Evolutionary conservation across 2,113 vertebrate genomes (phyloP).

Genomic region (Carassius carassius): DNA sequence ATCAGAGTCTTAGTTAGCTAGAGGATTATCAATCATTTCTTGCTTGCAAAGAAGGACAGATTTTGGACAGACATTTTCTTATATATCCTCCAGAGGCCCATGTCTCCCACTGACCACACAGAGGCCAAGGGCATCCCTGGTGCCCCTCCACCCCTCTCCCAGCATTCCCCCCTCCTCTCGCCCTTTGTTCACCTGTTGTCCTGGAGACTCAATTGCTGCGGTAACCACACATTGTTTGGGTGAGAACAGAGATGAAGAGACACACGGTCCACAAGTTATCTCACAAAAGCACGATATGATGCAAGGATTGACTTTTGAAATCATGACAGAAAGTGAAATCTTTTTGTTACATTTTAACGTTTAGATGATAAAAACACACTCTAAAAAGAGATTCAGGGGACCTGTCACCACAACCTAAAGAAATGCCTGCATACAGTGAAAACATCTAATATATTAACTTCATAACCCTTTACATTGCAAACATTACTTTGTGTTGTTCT

Average conservation of each 20-base stretch:
- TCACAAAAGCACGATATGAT: constrained; percentile 39
- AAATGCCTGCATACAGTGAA: not conserved
- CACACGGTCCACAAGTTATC: constrained; percentile 61
- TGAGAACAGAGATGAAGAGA: constrained; percentile 70
- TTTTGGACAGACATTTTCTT: constrained; percentile 60
- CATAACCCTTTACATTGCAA: not conserved
- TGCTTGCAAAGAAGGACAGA: constrained; percentile 60
- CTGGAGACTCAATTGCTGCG: constrained; percentile 68
- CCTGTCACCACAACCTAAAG: not conserved
- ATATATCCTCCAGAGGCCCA: constrained; percentile 63
- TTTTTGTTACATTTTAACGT: too few relatives aligned
- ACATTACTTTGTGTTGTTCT: too few relatives aligned
- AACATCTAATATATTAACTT: not conserved
- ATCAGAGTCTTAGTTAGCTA: constrained; percentile 31
- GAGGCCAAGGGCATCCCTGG: constrained; percentile 73
- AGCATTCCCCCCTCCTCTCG: constrained; percentile 67
- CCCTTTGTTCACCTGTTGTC: constrained; percentile 79
- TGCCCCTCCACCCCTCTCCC: constrained; percentile 42
- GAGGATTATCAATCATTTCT: constrained; percentile 72
- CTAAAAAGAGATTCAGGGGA: not conserved
- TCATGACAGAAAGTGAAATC: not conserved
- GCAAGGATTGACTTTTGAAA: constrained; percentile 26
- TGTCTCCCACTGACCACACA: constrained; percentile 71
- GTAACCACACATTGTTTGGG: constrained; percentile 67
- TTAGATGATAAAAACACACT: not conserved